phyloP scores from a whole-genome alignment of 2,113 vertebrate genomes.

The Egretta garzetta region DNA sequence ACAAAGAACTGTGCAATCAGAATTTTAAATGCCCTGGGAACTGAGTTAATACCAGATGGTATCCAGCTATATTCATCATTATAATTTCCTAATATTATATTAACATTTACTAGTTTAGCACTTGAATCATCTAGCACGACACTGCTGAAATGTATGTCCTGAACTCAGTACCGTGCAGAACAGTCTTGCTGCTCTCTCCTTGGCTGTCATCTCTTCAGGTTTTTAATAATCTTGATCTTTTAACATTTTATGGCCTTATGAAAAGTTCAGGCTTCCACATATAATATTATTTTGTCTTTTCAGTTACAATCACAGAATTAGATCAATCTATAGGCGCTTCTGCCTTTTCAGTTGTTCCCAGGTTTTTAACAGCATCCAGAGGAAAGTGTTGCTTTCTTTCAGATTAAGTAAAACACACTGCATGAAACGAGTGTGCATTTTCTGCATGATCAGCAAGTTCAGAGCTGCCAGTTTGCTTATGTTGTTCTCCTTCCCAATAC shows the following conservation, averaged over 20 bases:
- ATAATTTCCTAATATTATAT: slow-evolving; percentile 58
- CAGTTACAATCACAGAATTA: background rate
- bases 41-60: slow-evolving; percentile 50
- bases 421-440: background rate
- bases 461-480: background rate
- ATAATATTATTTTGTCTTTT: background rate
- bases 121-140: background rate
- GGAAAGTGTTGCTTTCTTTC: background rate
- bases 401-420: background rate
- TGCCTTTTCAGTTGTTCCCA: background rate
- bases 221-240: slow-evolving; percentile 23
- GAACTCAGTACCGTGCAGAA: background rate
- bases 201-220: background rate
- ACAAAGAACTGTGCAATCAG: slow-evolving; percentile 30
- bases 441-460: background rate
- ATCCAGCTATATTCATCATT: slow-evolving; percentile 45
- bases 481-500: background rate
- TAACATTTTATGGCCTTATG: background rate
- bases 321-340: background rate
- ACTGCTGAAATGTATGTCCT: slow-evolving; percentile 17
- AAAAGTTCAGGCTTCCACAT: background rate
- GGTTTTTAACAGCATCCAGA: background rate
- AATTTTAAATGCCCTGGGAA: slow-evolving; percentile 47
- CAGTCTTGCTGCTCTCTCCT: background rate
- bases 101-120: slow-evolving; percentile 48